Evolutionary conservation across 2,888 invertebrate species (phyloP), one percentile per base, ranked within the genome.

Genomic region (Anaspis maculata): DNA sequence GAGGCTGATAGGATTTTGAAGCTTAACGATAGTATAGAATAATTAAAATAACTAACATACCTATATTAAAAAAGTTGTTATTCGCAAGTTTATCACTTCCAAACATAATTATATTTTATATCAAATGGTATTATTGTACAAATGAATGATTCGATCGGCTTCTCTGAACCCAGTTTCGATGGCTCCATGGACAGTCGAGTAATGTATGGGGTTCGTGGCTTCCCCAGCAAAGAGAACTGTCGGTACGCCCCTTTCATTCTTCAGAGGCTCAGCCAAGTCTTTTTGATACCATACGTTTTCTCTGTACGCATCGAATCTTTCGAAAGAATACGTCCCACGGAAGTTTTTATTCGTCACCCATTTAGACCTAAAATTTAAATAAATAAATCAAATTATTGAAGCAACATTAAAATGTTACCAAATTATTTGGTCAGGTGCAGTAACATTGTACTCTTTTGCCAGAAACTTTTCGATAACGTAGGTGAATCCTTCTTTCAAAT

Each of bases 401-500:
- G 14, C 11, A 5, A 27, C 12, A 27, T 7, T 2, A 4, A 26
- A 10, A 24, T 27, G 25, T 41, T 49, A 58, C 59, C 46, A 49
- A 14, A 52, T 32, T n/a, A 58, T 44, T 16, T 40, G 19, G 31
- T 46, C 45, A 2, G 74, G 72, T 34, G 59, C 55, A 3, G 72
- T 66, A 43, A 78, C 61, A 28, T 64, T 57, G 39, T 37, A 32
- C 13, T 62, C 70, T 14, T 52, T 44, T 25, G 70, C 68, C 1
- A 77, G 51, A 54, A 76, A 77, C 42, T 61, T 67, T 28, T 68
- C 57, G 15, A 80, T 52, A n/a, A 73, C 48, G 42, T 66, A 57
- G 39, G 61, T 57, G 21, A 74, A 68, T 22, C 68, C 70, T n/a
- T 67, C 54, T 7, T 59, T 48, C 3, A 80, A 64, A 34, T 71